These are phyloP conservation scores for Apomyelois bistriatella DNA, from an alignment of 2,888 invertebrate species.

Conservation along the genomic window DNA sequence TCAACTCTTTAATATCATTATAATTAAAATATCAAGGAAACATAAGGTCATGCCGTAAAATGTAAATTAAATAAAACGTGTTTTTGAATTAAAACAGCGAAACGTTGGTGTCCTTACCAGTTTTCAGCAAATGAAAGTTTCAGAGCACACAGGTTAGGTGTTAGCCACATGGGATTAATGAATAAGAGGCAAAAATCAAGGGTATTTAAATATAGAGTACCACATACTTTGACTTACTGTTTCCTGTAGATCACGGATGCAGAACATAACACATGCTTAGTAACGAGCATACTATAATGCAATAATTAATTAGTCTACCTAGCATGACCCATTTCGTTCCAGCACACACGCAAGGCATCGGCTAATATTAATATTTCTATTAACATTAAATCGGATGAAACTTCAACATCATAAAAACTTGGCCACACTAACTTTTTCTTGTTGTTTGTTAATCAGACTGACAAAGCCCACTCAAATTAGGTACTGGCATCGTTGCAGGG, in stretches of 20 bases:
- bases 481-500: too few relatives aligned
- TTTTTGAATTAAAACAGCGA: constrained; percentile 31
- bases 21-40: background rate
- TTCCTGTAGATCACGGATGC: constrained; percentile 84
- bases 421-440: background rate
- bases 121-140: constrained; percentile 50
- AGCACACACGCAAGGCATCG: constrained; percentile 65
- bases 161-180: constrained; percentile 75
- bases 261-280: constrained; percentile 78
- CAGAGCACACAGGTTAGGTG: constrained; percentile 60
- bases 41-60: constrained; percentile 31
- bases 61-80: constrained; percentile 35
- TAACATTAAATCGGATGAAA: background rate
- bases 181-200: constrained; percentile 61
- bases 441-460: background rate
- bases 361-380: constrained; percentile 26
- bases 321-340: constrained; percentile 36
- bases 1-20: background rate
- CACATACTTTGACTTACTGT: constrained; percentile 85
- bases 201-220: constrained; percentile 47
- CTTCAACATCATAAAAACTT: background rate
- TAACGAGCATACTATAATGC: constrained; percentile 64
- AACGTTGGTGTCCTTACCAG: constrained; percentile 37
- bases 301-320: constrained; percentile 31
- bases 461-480: background rate